Conservation (phyloP, 2,113 vertebrate species). For the Hypanus sabinus region DNA sequence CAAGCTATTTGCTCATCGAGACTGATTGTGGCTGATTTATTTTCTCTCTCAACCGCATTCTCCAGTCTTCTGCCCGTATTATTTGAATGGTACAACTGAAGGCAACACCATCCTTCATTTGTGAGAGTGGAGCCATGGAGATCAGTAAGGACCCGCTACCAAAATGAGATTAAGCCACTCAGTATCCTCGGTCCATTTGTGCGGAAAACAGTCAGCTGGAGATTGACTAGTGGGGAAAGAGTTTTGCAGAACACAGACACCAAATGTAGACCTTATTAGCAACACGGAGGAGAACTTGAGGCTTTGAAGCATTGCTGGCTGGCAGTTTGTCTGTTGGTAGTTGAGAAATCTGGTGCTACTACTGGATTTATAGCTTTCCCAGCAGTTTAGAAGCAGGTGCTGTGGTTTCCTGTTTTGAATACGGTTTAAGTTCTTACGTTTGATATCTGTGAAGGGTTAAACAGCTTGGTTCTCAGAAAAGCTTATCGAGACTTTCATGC, state of each 20-base stretch:
- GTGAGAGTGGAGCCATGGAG: not conserved
- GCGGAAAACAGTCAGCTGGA: not conserved
- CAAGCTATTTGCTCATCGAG: too few species aligned
- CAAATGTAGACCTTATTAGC: not conserved
- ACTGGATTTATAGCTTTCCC: not conserved
- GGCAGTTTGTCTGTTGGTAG: not conserved
- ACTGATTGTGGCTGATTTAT: too few species aligned
- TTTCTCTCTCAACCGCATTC: too few species aligned
- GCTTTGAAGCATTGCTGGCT: not conserved
- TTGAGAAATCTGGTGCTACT: not conserved
- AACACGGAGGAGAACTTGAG: not conserved
- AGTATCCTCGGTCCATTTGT: not conserved
- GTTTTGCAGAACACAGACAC: not conserved
- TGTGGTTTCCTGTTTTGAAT: not conserved
- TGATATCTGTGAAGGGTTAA: not conserved
- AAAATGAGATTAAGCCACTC: not conserved
- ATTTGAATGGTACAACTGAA: not conserved
- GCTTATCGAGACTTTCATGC: not conserved
- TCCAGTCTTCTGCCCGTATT: not conserved
- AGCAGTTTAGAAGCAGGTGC: not conserved
- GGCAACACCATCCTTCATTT: not conserved
- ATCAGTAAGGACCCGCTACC: not conserved
- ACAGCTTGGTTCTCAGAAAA: not conserved
- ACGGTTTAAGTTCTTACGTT: not conserved
- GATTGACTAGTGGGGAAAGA: not conserved